Percentiles rank a stretch among this genome's conserved stretches.
phyloP scores from a whole-genome alignment of 2,888 invertebrate genomes.

The Trichopria drosophilae region DNA sequence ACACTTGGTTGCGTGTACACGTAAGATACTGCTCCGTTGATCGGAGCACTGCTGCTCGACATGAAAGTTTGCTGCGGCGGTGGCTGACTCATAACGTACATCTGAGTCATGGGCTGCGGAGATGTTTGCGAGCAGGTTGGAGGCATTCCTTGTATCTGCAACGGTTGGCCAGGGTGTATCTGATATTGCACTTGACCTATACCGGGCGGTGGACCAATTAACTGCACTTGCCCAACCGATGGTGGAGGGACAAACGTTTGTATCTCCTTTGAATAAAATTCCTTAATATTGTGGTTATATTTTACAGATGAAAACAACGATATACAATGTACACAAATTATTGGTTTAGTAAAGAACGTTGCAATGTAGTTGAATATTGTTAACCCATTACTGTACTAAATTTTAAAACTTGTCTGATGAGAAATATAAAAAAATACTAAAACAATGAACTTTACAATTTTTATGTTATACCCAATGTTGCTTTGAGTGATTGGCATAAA shows the following conservation, averaged over 20 bases:
- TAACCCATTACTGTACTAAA: no score
- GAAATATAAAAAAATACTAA: no score
- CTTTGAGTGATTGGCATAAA: no score
- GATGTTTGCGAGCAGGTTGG: slow-evolving; percentile 52
- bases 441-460: no score
- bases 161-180: slow-evolving; percentile 53
- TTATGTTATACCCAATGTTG: no score
- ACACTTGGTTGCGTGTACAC: slow-evolving; percentile 54
- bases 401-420: no score
- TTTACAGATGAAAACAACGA: no score
- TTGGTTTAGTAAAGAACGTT: no score
- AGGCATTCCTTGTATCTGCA: slow-evolving; percentile 53
- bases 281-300: not conserved
- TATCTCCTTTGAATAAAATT: slow-evolving; percentile 45
- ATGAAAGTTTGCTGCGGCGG: slow-evolving; percentile 51
- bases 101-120: slow-evolving; percentile 54
- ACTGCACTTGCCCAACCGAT: slow-evolving; percentile 53
- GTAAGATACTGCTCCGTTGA: slow-evolving; percentile 52
- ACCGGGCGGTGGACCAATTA: slow-evolving; percentile 56
- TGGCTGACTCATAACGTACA: slow-evolving; percentile 57
- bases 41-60: slow-evolving; percentile 45
- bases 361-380: no score
- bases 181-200: slow-evolving; percentile 56
- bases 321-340: no score
- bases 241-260: slow-evolving; percentile 54